A percentile compares a stretch with the other conserved stretches of the same genome.
These are phyloP conservation scores for Hystrix brachyura DNA, from an alignment of 2,113 vertebrate genomes.

Conservation along the genomic window DNA sequence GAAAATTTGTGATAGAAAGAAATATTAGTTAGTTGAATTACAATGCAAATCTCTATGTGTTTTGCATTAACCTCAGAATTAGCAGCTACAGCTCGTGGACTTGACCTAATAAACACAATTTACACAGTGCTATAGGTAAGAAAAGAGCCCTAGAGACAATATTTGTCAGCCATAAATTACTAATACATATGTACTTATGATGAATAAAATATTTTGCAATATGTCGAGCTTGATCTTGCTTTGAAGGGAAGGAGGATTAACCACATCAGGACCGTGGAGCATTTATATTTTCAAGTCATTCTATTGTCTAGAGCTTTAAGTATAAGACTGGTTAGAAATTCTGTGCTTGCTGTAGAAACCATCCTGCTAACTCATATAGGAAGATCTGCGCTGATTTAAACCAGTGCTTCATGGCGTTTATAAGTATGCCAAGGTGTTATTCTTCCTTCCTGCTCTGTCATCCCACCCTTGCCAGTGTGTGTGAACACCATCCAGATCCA, in stretches of 20 bases:
- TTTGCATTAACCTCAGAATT: slow-evolving; percentile 58
- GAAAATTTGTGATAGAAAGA: background rate
- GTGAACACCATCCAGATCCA: background rate
- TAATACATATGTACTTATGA: slow-evolving; percentile 72
- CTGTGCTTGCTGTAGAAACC: background rate
- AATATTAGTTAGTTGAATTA: background rate
- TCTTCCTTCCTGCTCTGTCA: background rate
- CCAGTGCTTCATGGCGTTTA: background rate
- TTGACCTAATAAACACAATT: slow-evolving; percentile 73
- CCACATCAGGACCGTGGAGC: background rate
- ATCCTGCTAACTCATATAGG: background rate
- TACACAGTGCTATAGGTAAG: slow-evolving; percentile 48
- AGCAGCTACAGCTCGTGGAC: background rate
- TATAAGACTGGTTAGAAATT: background rate
- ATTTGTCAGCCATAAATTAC: slow-evolving; percentile 77
- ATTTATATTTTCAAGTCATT: slow-evolving; percentile 39
- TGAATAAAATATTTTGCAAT: slow-evolving; percentile 78
- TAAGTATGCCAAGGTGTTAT: background rate
- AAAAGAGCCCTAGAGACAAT: slow-evolving; percentile 68
- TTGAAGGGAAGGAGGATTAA: slow-evolving; percentile 63
- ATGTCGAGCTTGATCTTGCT: slow-evolving; percentile 2
- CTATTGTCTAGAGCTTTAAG: background rate
- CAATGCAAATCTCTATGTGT: background rate
- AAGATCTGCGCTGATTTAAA: background rate
- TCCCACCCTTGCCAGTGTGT: rapidly evolving